Percentiles rank a stretch among this genome's conserved stretches.
Conservation (phyloP, 2,797 vertebrate species). For the Chlorospingus semifuscus region DNA sequence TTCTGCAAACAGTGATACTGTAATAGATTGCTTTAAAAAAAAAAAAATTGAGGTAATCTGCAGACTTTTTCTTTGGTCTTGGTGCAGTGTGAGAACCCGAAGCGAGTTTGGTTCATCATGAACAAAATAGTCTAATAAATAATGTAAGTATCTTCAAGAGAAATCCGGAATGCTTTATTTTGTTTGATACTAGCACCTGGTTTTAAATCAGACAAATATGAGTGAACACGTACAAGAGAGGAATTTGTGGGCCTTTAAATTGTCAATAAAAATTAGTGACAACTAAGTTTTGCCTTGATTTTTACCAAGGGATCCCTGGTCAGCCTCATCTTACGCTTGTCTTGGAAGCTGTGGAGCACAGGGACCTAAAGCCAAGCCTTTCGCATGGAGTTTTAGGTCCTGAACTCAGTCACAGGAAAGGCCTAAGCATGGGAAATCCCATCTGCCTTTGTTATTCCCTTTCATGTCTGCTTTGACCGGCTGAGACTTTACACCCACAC, state of each 20-base stretch:
- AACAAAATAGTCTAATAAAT: background rate
- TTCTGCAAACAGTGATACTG: background rate
- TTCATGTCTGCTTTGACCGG: background rate
- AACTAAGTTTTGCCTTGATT: background rate
- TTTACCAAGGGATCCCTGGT: background rate
- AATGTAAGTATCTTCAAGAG: background rate
- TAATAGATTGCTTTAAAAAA: background rate
- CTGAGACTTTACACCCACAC: background rate
- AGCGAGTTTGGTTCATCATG: background rate
- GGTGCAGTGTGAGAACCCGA: accelerated
- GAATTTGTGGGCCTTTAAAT: background rate
- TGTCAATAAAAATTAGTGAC: constrained; percentile 3
- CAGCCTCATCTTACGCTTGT: background rate
- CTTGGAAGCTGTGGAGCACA: background rate
- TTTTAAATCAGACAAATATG: background rate
- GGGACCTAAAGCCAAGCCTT: background rate
- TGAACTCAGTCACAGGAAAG: background rate
- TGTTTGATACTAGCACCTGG: background rate
- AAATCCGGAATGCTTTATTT: background rate
- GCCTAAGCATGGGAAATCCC: background rate
- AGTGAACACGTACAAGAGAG: background rate
- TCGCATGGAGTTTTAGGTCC: background rate
- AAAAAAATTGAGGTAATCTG: background rate
- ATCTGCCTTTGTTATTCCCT: background rate
- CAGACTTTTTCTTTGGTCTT: background rate